Evolutionary conservation across 30 jellyfish, hydroid and myxozoan species (phyloP).

Genomic region (Cassiopea xamachana): DNA sequence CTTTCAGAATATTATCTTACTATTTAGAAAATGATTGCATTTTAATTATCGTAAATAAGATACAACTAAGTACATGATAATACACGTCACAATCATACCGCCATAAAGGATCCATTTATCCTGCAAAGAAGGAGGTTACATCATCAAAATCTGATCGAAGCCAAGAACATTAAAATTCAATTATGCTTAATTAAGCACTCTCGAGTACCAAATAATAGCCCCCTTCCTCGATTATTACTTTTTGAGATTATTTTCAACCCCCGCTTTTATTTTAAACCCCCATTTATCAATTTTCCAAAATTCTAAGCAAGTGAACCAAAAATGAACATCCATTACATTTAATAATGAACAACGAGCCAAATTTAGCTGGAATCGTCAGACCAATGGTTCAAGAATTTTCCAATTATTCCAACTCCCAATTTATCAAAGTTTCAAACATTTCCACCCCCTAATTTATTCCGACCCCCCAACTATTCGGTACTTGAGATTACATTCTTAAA

Average conservation of each 20-base stretch:
- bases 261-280: background rate
- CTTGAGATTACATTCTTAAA: too few species aligned
- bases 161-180: background rate
- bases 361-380: too few species aligned
- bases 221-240: too few species aligned
- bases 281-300: too few species aligned
- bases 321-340: too few species aligned
- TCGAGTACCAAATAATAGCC: too few species aligned
- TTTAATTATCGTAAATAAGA: conserved; percentile 50
- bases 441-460: too few species aligned
- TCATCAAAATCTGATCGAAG: background rate
- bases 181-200: background rate
- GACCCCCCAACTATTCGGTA: too few species aligned
- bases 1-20: background rate
- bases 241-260: background rate
- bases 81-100: conserved; percentile 83
- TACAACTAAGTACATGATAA: conserved; percentile 67
- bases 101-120: conserved; percentile 94
- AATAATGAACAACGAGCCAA: background rate
- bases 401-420: too few species aligned
- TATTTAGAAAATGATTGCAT: background rate
- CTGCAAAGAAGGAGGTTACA: conserved; percentile 29
- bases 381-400: too few species aligned
- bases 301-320: too few species aligned
- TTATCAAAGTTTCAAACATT: too few species aligned